Evolutionary conservation across 2,888 invertebrate genomes (phyloP).

Genomic region (Graphium colonna): DNA sequence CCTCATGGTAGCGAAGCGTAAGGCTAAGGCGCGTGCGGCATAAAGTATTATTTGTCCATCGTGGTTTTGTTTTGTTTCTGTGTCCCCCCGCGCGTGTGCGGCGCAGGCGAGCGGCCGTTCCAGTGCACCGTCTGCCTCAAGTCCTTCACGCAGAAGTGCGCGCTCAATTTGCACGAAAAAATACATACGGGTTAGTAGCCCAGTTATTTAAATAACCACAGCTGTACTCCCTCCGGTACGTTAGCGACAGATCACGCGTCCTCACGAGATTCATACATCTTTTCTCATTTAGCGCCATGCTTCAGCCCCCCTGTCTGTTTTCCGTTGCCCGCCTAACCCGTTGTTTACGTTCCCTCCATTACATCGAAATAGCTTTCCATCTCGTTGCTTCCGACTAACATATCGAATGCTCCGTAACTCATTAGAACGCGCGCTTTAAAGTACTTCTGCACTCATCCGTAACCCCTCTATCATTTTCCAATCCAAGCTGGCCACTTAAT

Average conservation of each 20-base stretch:
- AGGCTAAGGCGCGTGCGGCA: conserved; percentile 32
- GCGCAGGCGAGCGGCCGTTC: conserved; percentile 81
- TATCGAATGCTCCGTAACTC: conserved; percentile 58
- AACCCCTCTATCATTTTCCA: conserved; percentile 50
- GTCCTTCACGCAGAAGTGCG: conserved; percentile 83
- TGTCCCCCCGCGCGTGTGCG: conserved; percentile 70
- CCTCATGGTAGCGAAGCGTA: conserved; percentile 61
- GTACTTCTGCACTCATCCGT: conserved; percentile 67
- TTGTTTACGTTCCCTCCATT: conserved; percentile 59
- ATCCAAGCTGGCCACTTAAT: conserved; percentile 53
- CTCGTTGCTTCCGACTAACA: conserved; percentile 76
- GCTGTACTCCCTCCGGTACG: conserved; percentile 62
- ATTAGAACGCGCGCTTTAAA: conserved; percentile 60
- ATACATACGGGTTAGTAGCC: conserved; percentile 82
- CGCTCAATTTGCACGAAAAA: conserved; percentile 82
- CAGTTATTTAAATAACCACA: conserved; percentile 55
- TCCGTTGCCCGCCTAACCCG: conserved; percentile 76
- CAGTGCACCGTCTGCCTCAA: conserved; percentile 82
- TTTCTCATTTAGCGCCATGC: conserved; percentile 72
- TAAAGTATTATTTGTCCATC: conserved; percentile 75
- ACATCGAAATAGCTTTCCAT: conserved; percentile 61
- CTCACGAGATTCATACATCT: conserved; percentile 42
- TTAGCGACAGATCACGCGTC: conserved; percentile 55
- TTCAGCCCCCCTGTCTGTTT: conserved; percentile 62
- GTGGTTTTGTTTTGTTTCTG: conserved; percentile 80